Evolutionary conservation across 2,888 invertebrate genomes (phyloP), one percentile per base, ranked within the genome.

Genomic region (Baronia brevicornis): DNA sequence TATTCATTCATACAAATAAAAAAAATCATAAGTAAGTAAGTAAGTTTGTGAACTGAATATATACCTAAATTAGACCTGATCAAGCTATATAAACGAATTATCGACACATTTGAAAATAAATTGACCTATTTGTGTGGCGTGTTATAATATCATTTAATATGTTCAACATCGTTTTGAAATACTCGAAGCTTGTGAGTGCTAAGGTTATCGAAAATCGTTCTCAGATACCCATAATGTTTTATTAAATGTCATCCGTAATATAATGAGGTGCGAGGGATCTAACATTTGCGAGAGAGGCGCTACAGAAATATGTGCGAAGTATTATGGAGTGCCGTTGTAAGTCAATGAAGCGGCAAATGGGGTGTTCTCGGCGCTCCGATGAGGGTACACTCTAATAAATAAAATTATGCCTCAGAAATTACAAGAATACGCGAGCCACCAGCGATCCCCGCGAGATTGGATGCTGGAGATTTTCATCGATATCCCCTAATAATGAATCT

Each of bases 271-370:
- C 70, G 72, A 67, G 72, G 73, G 73, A 70, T 72, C 68, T 59
- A 59, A 57, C 69, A 61, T 67, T 69, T 69, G 70, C 48, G 66
- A 54, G 69, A 65, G 74, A 66, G 67, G 69, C 68, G 77, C 74
- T 71, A 80, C 79, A 80, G 77, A 82, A 82, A 84, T 84, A 84
- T 84, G 84, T 82, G 82, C 72, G 70, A 80, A 82, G 80, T 79
- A 75, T 80, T 80, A 82, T 82, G 60, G 77, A 80, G 78, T 74
- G 75, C 72, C 80, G 80, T 82, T 82, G 84, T 84, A 82, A 84
- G 84, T 84, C 84, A 82, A 84, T 84, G 84, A 82, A 72, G 80
- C 80, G 79, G 77, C 61, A 82, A 84, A 84, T 84, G 73, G 84
- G 82, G 79, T 79, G 73, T 72, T 77, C 78, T 67, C 68, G 67